phyloP scores from a whole-genome alignment of 2,113 vertebrate species.

The Anarhynchus alexandrinus region DNA sequence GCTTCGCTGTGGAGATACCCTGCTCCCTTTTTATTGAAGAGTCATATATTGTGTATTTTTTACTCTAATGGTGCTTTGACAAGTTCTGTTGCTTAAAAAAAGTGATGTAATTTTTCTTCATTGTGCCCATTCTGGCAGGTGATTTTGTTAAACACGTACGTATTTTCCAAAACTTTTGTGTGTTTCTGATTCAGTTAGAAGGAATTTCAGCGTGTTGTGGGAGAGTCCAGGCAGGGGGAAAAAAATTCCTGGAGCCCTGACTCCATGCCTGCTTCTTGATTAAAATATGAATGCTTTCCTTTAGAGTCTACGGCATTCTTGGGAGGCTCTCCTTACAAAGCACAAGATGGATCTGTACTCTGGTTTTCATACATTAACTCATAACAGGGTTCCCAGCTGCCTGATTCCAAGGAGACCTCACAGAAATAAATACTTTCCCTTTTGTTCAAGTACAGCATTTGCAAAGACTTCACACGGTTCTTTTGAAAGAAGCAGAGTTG shows the following conservation, averaged over 20 bases:
- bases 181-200: not conserved
- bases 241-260: not conserved
- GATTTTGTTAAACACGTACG: not conserved
- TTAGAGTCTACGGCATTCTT: not conserved
- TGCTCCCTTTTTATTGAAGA: not conserved
- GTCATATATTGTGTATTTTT: accelerated
- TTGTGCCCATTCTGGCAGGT: not conserved
- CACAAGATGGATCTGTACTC: constrained; percentile 1
- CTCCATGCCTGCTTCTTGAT: not conserved
- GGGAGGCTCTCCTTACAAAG: constrained; percentile 10
- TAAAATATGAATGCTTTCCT: constrained; percentile 55
- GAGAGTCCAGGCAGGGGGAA: not conserved
- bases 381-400: constrained; percentile 49
- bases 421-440: constrained; percentile 43
- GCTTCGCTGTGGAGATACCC: not conserved
- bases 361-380: constrained; percentile 44
- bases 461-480: constrained; percentile 17
- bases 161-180: not conserved
- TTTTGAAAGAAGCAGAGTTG: not conserved
- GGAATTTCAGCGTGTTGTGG: not conserved
- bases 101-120: accelerated
- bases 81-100: not conserved
- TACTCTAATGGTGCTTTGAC: not conserved
- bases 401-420: constrained; percentile 45
- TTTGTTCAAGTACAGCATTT: constrained; percentile 18